Conservation (phyloP, 2,113 vertebrate genomes). For the Corythaeola cristata region DNA sequence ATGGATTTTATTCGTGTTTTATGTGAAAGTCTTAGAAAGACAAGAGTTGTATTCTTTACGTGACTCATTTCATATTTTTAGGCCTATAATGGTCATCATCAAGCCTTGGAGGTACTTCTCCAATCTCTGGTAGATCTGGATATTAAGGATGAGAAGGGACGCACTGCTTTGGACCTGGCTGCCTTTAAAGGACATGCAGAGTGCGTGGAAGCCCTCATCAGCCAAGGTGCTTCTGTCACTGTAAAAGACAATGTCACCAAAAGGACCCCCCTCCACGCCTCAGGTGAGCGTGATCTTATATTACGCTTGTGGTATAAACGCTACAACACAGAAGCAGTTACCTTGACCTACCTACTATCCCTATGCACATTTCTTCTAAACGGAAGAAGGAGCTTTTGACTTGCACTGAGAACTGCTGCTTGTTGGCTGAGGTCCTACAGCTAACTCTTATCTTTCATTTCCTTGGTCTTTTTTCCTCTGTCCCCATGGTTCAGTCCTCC, state of each 20-base stretch:
- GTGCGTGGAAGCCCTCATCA: slow-evolving; percentile 90
- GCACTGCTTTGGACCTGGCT: slow-evolving; percentile 90
- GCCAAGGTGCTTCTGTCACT: slow-evolving; percentile 88
- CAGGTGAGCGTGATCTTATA: slow-evolving; percentile 74
- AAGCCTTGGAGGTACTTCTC: slow-evolving; percentile 92
- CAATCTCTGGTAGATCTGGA: slow-evolving; percentile 88
- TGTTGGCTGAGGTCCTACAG: background rate
- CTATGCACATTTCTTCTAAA: background rate
- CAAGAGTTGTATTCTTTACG: background rate
- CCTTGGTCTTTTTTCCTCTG: background rate
- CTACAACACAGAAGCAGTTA: background rate
- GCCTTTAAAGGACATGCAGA: slow-evolving; percentile 88
- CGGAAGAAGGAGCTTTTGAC: background rate
- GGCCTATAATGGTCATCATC: slow-evolving; percentile 95
- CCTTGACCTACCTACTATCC: background rate
- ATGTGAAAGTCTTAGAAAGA: background rate
- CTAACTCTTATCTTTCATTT: background rate
- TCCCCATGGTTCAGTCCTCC: background rate
- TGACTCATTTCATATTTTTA: slow-evolving; percentile 41
- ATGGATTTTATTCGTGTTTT: background rate
- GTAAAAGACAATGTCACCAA: slow-evolving; percentile 83
- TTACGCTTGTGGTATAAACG: background rate
- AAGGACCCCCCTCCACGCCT: slow-evolving; percentile 88
- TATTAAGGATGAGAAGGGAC: slow-evolving; percentile 87
- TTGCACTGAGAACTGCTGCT: background rate